Evolutionary conservation across 2,888 invertebrate genomes (phyloP).

Genomic region (Onthophagus sagittarius): DNA sequence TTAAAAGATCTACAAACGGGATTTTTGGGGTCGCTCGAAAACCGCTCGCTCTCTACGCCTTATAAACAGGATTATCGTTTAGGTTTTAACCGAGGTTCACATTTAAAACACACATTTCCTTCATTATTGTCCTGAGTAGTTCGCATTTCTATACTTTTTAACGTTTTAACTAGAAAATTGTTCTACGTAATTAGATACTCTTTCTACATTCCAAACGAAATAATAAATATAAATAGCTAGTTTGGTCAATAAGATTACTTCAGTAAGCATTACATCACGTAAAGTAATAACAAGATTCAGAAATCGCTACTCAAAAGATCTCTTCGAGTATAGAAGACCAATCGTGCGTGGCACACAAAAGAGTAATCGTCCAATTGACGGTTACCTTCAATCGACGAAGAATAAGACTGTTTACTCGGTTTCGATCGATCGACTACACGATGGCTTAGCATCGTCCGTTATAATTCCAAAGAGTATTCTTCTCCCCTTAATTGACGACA

Average conservation of each 20-base stretch:
- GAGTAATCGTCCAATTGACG: background rate
- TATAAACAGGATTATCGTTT: background rate
- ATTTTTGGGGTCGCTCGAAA: slow-evolving; percentile 19
- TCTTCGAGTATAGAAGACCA: background rate
- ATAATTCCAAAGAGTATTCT: slow-evolving; percentile 27
- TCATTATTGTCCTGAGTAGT: background rate
- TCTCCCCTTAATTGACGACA: slow-evolving; percentile 35
- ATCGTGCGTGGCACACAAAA: background rate
- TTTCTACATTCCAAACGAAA: too few species aligned
- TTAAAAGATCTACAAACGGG: slow-evolving; percentile 27
- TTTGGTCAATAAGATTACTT: background rate
- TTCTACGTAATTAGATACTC: too few species aligned
- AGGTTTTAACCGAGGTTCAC: background rate
- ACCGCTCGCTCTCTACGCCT: background rate
- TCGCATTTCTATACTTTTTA: too few species aligned
- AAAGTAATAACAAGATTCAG: background rate
- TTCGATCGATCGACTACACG: slow-evolving; percentile 3
- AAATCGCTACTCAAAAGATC: background rate
- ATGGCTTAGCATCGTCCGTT: slow-evolving; percentile 9
- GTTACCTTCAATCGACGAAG: background rate
- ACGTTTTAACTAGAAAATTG: too few species aligned
- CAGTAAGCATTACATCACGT: background rate
- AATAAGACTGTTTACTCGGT: background rate
- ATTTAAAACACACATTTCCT: background rate
- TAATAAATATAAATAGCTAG: background rate